A percentile compares a stretch with the other conserved stretches of the same genome.
phyloP scores from a whole-genome alignment of 2,888 invertebrate genomes.

The Luperina testacea region DNA sequence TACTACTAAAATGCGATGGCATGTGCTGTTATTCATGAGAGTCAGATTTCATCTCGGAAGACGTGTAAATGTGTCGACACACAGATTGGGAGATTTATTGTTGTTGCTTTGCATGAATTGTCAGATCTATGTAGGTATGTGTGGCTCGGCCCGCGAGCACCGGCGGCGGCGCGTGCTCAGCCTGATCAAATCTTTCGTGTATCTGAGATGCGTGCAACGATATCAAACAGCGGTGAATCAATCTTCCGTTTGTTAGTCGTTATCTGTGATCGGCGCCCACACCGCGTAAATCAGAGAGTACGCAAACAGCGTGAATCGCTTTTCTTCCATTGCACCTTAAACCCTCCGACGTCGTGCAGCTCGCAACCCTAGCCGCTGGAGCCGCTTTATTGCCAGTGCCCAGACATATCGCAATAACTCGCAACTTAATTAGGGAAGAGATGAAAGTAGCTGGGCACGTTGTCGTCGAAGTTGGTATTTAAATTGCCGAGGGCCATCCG shows the following conservation, averaged over 20 bases:
- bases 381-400: conserved; percentile 68
- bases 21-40: conserved; percentile 81
- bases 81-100: conserved; percentile 82
- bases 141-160: conserved; percentile 67
- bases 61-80: conserved; percentile 80
- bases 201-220: conserved; percentile 83
- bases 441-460: conserved; percentile 74
- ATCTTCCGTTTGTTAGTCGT: conserved; percentile 82
- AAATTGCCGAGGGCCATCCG: conserved; percentile 74
- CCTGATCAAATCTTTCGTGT: conserved; percentile 78
- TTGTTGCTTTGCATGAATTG: conserved; percentile 79
- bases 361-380: conserved; percentile 57
- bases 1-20: conserved; percentile 80
- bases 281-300: conserved; percentile 73
- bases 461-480: conserved; percentile 77
- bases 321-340: conserved; percentile 41
- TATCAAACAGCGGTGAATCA: conserved; percentile 85
- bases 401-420: conserved; percentile 75
- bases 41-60: conserved; percentile 82
- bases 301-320: conserved; percentile 73
- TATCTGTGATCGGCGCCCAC: conserved; percentile 84
- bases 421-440: conserved; percentile 81
- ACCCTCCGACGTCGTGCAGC: conserved; percentile 12
- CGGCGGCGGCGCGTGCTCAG: conserved; percentile 79
- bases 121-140: conserved; percentile 71